Evolutionary conservation across 30 jellyfish, hydroid and myxozoan genomes (phyloP), one percentile per base, ranked within the genome.

Genomic region (Aurelia aurita): DNA sequence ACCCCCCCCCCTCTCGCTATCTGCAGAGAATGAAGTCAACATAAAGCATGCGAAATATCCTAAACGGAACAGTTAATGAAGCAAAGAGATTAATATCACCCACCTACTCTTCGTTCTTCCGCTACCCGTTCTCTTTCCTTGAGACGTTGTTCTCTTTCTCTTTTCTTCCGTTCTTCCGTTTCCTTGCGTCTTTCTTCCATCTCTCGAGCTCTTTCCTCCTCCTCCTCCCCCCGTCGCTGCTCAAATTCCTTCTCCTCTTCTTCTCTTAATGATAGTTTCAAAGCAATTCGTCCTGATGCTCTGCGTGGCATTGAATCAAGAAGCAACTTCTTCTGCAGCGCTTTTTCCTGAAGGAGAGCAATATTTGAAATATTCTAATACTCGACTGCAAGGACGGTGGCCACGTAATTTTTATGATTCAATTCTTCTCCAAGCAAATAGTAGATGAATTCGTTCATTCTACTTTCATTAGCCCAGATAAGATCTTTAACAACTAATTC

Each of bases 81-180:
- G n/a, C 21, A 29, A 22, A 29, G 23, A 44, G 3, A 44, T 0
- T 6, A 26, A 14, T 54, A 20, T 31, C 0, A 75, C 83, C 14
- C 65, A 92, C 98, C 97, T 43, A 88, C 3, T 72, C 96, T 80
- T n/a, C 96, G 51, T 71, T 78, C 96, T 58, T 93, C 98, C 1
- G 87, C 93, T 27, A 87, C 82, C 65, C 97, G 66, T 78, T 93
- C 97, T 63, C 98, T 70, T 54, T 93, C 98, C 69, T 45, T 58
- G 47, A 47, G 25, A 45, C 98, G 68, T 32, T 72, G 45, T 58
- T 86, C 97, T 65, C 98, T 80, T 60, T 93, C 97, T 64, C 72
- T 82, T 58, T 82, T 82, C 84, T 81, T 82, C 47, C 39, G 72
- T 84, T 87, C 96, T 59, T 93, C 96, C 93, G 66, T 82, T 53